Evolutionary conservation across 2,113 vertebrate species (phyloP), one percentile per base, ranked within the genome.

Genomic region (Limnothrissa miodon): DNA sequence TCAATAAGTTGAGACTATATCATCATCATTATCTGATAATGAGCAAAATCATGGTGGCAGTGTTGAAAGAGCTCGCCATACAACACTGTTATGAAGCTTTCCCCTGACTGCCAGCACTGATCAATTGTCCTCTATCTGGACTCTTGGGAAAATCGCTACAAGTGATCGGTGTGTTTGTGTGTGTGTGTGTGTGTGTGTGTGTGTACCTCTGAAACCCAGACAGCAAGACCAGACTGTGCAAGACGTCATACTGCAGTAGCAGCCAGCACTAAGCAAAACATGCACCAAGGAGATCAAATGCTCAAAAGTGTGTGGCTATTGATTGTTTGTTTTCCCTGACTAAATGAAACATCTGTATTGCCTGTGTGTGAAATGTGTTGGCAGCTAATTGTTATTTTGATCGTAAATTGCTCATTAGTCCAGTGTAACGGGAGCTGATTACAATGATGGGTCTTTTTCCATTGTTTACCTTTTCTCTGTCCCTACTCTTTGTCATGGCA

Each of bases 1-100:
- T 93, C 90, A 83, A 93, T 93, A 89, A 83, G 84, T 88, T 83
- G 33, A 83, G 91, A 92, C 86, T 74, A 89, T 87, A 89, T 89
- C 85, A 87, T 90, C 83, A 78, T 85, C 83, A 90, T 89, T 87
- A 88, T 91, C 87, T 87, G 90, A 88, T 91, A 86, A 87, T 87
- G 87, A 85, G 79, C 83, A 85, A 92, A 91, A 87, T 85, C 79
- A 81, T 87, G 87, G 84, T 91, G 85, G 81, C 59, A 80, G 85
- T 89, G 89, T 94, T 93, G 85, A 89, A 91, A 92, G 83, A 90
- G 90, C 80, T 89, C 51, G 84, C 81, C 36, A 81, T 80, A 89
- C 36, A 83, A 59, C 79, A 45, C 70, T 86, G 79, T 85, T 86
- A 74, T 74, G 66, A 87, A 87, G 80, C 15, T 53, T 29, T 83